Base-by-base conservation (phyloP, 2,797 vertebrate species). In the Sandelia bainsii region DNA sequence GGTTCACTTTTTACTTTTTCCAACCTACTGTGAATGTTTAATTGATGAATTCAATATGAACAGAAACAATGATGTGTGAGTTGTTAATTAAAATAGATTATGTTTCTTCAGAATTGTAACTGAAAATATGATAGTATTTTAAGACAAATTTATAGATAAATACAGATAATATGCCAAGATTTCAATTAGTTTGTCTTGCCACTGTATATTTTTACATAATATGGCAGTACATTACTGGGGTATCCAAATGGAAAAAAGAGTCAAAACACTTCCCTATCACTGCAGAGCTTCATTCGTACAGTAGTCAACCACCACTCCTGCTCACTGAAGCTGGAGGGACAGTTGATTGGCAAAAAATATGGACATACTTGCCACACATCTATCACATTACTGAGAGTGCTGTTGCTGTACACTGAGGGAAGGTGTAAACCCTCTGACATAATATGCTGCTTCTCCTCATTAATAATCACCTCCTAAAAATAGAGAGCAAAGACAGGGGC, bases 391-490 rank as follows among this genome's bases (percentile, higher is more conserved):
- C 32, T 32, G 32, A 8, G 8, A 9, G 32, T 32, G 32, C 32
- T 32, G 32, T 32, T 7, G 32, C 1, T 46, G 56, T 25, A 54
- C 5, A 22, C 25, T 45, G 57, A 79, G 66, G 48, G 46, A 62
- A 77, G n/a, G 13, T 74, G 60, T 81, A 79, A 87, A 69, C 60
- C 77, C 70, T 66, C 50, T 86, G 77, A 87, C 68, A 79, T 77
- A 84, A 91, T 22, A 64, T 42, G 59, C 81, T 68, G 60, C 68
- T 67, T 51, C 77, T 81, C 62, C 57, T 83, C 57, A 80, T 83
- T 72, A 85, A 76, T 83, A 80, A 89, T 84, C 82, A 83, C 62
- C 69, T 68, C 58, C 85, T 85, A 62, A 77, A 76, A 80, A 89
- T 88, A 91, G 76, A 65, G 59, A 79, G 76, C 29, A 70, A 74